Base-by-base conservation (phyloP, 2,113 vertebrate genomes). In the Grammomys surdaster region DNA sequence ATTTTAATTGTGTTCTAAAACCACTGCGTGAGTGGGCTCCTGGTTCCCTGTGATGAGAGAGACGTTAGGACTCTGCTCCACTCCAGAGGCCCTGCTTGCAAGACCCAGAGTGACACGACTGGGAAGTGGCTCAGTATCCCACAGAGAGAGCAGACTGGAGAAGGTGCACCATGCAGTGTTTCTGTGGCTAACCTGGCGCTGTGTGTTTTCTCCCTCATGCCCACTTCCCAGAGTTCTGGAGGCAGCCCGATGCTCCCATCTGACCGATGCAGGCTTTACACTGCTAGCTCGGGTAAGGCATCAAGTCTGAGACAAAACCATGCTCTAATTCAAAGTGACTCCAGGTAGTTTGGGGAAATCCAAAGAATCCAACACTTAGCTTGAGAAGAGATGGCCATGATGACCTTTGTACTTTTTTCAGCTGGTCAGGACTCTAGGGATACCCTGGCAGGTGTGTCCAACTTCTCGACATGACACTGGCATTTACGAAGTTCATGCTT, bases 251-350 rank as follows among this genome's bases (percentile, higher is more conserved):
- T 99, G 99, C 98, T 99, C 99, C 70, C 99, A 99, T 96, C 98
- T 99, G 95, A 99, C 99, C 2, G 99, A 99, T 8, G 99, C 99
- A 88, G 99, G 99, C 51, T 99, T 99, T 98, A 99, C 99, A 24
- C 99, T 99, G 65, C 97, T 99, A 73, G 99, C 99, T 96, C 99
- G 99, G 98, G 99, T 99, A 98, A 99, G 99, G 56, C 36, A 87
- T 67, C 40, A 8, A 28, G 89, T 89, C 65, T 65, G 78, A 75
- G 40, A 80, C 10, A 14, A 76, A 96, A 89, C 22, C 67, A 14
- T 24, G 24, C 84, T 60, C 5, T 40, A 36, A 40, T 28, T 90
- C 70, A 58, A 0, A 84, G 92, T 33, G 48, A 76, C 46, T 33
- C 22, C 26, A 60, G 7, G 28, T 82, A 33, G 67, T 63, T 87